A percentile compares a stretch with the other conserved stretches of the same genome.
Conservation (phyloP, 2,888 invertebrate genomes). For the Melinaea menophilus region DNA sequence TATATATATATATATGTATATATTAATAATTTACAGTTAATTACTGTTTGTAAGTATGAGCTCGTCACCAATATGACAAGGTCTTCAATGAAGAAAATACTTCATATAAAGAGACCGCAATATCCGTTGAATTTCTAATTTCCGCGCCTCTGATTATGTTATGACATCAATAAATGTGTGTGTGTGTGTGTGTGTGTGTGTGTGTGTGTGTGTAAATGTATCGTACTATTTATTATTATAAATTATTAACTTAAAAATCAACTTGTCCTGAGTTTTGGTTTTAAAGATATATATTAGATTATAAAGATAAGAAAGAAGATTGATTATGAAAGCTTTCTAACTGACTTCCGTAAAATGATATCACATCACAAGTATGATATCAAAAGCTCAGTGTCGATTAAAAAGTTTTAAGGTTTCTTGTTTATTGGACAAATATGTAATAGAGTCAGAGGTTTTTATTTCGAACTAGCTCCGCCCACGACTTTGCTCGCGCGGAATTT, state of each 20-base stretch:
- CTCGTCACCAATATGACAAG: neutral
- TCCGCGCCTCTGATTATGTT: slow-evolving; percentile 22
- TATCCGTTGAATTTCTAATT: slow-evolving; percentile 27
- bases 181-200: neutral
- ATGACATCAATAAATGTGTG: slow-evolving; percentile 5
- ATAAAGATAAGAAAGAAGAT: neutral
- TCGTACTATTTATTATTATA: too few species aligned
- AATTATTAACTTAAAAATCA: too few species aligned
- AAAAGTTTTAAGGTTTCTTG: neutral
- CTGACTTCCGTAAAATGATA: slow-evolving; percentile 1
- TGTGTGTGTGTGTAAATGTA: too few species aligned
- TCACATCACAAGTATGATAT: neutral
- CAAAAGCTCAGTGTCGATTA: neutral
- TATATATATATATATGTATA: too few species aligned
- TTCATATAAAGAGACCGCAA: slow-evolving; percentile 10
- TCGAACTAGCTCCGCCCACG: too few species aligned
- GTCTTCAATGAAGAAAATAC: neutral
- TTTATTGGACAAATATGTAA: too few species aligned
- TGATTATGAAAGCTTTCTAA: slow-evolving; percentile 2
- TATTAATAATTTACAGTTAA: neutral
- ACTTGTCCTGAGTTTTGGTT: too few species aligned
- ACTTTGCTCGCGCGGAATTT: too few species aligned
- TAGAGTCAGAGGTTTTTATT: too few species aligned
- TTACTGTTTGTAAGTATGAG: neutral
- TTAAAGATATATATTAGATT: neutral